phyloP scores from a whole-genome alignment of 1,140 invertebrate species.

The Microplitis mediator region DNA sequence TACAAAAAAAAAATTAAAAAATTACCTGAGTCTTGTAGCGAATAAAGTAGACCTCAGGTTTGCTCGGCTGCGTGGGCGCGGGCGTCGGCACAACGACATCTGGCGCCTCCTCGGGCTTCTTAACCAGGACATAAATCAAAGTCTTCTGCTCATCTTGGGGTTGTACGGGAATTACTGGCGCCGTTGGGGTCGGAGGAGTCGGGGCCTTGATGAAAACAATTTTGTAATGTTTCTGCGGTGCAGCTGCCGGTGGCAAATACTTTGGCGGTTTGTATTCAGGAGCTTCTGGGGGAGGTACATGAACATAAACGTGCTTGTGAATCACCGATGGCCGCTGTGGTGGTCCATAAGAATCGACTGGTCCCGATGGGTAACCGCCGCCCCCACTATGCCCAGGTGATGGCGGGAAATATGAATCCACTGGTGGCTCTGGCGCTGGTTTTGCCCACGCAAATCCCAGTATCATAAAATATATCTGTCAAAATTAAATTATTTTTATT shows the following conservation, averaged over 20 bases:
- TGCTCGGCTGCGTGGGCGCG: slow-evolving; percentile 79
- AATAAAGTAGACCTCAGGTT: slow-evolving; percentile 88
- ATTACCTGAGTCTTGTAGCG: slow-evolving; percentile 81
- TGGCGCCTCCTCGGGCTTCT: slow-evolving; percentile 83
- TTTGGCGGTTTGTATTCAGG: slow-evolving; percentile 73
- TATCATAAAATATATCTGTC: slow-evolving; percentile 15
- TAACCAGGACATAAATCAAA: slow-evolving; percentile 85
- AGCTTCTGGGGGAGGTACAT: slow-evolving; percentile 80
- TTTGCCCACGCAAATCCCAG: slow-evolving; percentile 41
- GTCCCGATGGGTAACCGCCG: slow-evolving; percentile 53
- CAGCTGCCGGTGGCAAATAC: slow-evolving; percentile 58
- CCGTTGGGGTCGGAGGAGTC: slow-evolving; percentile 77
- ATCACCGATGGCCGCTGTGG: slow-evolving; percentile 76
- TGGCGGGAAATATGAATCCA: slow-evolving; percentile 49
- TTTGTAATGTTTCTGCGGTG: slow-evolving; percentile 87
- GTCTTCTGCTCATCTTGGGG: slow-evolving; percentile 87
- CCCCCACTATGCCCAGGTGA: slow-evolving; percentile 34
- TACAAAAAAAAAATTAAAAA: background rate
- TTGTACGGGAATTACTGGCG: slow-evolving; percentile 73
- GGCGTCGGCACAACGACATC: slow-evolving; percentile 79
- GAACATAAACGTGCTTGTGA: slow-evolving; percentile 86
- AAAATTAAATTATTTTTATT: slow-evolving; percentile 10
- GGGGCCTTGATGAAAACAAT: slow-evolving; percentile 89
- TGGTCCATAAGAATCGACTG: slow-evolving; percentile 67
- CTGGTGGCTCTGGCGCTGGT: slow-evolving; percentile 48